Evolutionary conservation across 2,113 vertebrate species (phyloP).

Genomic region (Coregonus clupeaformis): DNA sequence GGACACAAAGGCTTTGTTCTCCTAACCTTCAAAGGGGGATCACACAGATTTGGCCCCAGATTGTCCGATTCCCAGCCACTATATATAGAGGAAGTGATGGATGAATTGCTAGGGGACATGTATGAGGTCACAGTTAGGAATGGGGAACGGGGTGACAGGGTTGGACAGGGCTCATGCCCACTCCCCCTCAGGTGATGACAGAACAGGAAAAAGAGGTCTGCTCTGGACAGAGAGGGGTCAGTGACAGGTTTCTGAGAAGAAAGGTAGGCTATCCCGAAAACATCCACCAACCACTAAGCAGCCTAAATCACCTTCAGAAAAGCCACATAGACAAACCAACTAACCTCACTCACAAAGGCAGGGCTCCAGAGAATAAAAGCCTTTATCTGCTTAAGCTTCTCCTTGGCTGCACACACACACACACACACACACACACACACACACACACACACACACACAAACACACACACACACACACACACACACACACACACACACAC

Average conservation of each 20-base stretch:
- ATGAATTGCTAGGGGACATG: conserved; percentile 60
- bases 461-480: too few species aligned
- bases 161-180: conserved; percentile 40
- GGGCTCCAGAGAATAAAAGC: conserved; percentile 6
- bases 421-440: too few species aligned
- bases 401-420: conserved; percentile 20
- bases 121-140: conserved; percentile 70
- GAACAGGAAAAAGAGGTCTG: conserved; percentile 64
- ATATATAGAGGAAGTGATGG: conserved; percentile 75
- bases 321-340: conserved; percentile 19
- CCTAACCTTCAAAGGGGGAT: conserved; percentile 70
- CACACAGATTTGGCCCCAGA: conserved; percentile 65
- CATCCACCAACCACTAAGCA: conserved; percentile 25
- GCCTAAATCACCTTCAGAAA: conserved; percentile 52
- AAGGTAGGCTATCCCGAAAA: not conserved
- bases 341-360: conserved; percentile 34
- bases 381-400: conserved; percentile 30
- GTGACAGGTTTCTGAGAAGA: not conserved
- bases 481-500: not conserved
- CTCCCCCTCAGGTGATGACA: conserved; percentile 67
- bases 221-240: conserved; percentile 46
- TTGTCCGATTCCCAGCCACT: conserved; percentile 50
- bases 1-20: conserved; percentile 72
- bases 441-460: too few species aligned
- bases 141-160: conserved; percentile 13